Conservation (phyloP, 2,797 vertebrate species). For the Brachyalestes nurse region DNA sequence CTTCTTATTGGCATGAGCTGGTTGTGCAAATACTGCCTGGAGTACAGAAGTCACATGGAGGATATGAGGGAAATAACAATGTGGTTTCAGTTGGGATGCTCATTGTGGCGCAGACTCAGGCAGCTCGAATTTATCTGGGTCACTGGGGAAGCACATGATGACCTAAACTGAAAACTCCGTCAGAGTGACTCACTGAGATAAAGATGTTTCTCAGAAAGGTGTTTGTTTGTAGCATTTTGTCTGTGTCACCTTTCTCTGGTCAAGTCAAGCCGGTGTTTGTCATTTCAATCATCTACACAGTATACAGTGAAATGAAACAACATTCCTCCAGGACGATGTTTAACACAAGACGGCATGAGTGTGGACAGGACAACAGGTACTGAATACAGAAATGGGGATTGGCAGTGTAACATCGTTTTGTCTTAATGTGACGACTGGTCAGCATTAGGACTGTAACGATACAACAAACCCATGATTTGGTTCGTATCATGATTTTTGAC, state of each 20-base stretch:
- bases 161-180: constrained; percentile 1
- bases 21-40: neutral
- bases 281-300: too few relatives aligned
- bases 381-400: too few relatives aligned
- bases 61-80: constrained; percentile 6
- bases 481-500: too few relatives aligned
- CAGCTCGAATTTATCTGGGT: constrained; percentile 45
- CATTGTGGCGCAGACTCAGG: constrained; percentile 20
- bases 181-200: neutral
- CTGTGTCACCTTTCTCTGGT: neutral
- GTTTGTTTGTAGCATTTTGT: neutral
- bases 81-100: neutral
- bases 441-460: too few relatives aligned
- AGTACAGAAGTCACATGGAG: neutral
- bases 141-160: constrained; percentile 34
- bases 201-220: neutral
- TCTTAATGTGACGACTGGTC: too few relatives aligned
- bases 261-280: too few relatives aligned
- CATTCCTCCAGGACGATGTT: too few relatives aligned
- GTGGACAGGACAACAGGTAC: too few relatives aligned
- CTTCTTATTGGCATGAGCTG: neutral
- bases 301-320: too few relatives aligned
- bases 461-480: too few relatives aligned
- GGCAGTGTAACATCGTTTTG: too few relatives aligned
- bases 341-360: too few relatives aligned